These are phyloP conservation scores for Norana najaformis DNA, from an alignment of 2,888 invertebrate genomes.

Conservation along the genomic window DNA sequence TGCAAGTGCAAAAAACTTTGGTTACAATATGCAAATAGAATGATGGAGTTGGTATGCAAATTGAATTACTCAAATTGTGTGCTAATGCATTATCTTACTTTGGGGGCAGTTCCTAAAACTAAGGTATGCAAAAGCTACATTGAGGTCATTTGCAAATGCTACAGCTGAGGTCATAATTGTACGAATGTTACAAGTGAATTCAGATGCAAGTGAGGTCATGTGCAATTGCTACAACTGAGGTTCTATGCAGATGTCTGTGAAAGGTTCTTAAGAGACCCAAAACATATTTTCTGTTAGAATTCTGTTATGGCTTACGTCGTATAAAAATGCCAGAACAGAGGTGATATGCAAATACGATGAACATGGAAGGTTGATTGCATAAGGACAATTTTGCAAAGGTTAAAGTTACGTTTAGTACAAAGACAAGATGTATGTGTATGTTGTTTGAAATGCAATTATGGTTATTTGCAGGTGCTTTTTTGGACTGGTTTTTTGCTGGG, in stretches of 20 bases:
- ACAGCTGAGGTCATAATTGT: not conserved
- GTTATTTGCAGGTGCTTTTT: not conserved
- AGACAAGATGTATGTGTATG: not conserved
- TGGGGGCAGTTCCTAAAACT: not conserved
- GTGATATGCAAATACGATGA: not conserved
- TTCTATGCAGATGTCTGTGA: not conserved
- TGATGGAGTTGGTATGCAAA: not conserved
- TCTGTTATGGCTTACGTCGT: not conserved
- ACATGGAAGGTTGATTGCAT: not conserved
- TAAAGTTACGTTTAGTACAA: not conserved
- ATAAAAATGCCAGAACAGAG: not conserved
- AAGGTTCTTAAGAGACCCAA: not conserved
- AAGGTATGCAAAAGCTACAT: not conserved
- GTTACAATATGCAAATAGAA: not conserved
- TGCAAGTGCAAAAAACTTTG: not conserved
- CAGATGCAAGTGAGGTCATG: not conserved
- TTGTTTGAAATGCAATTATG: not conserved
- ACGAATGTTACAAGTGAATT: not conserved
- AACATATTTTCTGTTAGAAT: not conserved
- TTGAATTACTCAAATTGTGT: conserved; percentile 13
- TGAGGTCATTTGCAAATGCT: not conserved
- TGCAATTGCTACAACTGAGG: not conserved
- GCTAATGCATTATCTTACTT: not conserved
- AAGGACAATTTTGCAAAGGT: not conserved
- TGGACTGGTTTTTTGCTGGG: not conserved